A percentile compares a stretch with the other conserved stretches of the same genome.
These are phyloP conservation scores for Phalacrocorax aristotelis DNA, from an alignment of 2,113 vertebrate species.

Conservation along the genomic window DNA sequence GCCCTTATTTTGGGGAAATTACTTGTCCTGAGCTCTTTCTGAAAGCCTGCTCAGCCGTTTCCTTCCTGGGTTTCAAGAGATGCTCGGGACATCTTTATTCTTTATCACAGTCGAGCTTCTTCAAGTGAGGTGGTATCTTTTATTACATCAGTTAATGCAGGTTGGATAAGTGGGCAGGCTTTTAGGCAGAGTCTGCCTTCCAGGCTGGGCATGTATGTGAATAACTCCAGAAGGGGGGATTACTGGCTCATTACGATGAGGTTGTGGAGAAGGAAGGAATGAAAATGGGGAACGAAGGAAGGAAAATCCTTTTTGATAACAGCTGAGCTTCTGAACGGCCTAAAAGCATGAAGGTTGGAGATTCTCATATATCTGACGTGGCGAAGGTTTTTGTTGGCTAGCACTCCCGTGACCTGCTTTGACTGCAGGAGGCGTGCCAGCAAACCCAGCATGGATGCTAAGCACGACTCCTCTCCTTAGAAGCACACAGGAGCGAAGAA, in stretches of 20 bases:
- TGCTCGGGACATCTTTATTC: not conserved
- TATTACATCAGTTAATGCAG: rapidly evolving
- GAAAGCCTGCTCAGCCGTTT: not conserved
- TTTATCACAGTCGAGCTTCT: not conserved
- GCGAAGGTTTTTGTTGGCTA: not conserved
- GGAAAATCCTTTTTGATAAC: not conserved
- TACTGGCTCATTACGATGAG: not conserved
- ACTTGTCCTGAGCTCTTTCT: not conserved
- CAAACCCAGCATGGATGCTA: not conserved
- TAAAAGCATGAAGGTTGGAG: not conserved
- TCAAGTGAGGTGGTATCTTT: not conserved
- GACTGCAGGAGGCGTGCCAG: not conserved
- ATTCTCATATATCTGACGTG: not conserved
- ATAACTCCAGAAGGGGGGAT: not conserved
- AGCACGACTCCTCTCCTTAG: not conserved
- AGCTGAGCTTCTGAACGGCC: not conserved
- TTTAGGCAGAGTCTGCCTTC: not conserved
- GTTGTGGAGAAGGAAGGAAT: not conserved
- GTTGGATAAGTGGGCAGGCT: not conserved
- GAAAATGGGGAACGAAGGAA: not conserved
- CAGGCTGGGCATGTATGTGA: not conserved
- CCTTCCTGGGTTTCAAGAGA: not conserved
- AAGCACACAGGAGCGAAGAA: not conserved
- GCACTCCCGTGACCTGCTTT: not conserved
- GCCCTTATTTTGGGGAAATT: not conserved